phyloP scores from a whole-genome alignment of 2,113 vertebrate genomes.

The Scomber japonicus region DNA sequence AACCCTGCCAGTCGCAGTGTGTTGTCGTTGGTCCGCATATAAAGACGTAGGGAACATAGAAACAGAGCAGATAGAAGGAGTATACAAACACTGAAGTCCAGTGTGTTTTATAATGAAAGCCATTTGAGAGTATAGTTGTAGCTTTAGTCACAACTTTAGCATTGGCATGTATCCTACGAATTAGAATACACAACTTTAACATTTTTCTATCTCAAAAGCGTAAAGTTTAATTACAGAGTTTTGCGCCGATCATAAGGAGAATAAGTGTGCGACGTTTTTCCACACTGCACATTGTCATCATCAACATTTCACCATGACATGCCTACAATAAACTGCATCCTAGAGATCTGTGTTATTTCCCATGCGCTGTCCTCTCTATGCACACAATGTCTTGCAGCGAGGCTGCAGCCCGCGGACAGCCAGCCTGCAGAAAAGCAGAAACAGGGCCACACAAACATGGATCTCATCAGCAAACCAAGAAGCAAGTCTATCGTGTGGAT shows the following conservation, averaged over 20 bases:
- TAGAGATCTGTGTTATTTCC: background rate
- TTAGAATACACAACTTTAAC: no score
- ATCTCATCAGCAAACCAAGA: slow-evolving; percentile 70
- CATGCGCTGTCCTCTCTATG: background rate
- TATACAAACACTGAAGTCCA: background rate
- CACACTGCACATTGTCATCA: no score
- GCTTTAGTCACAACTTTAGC: no score
- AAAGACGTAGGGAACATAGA: slow-evolving; percentile 29
- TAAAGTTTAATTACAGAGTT: no score
- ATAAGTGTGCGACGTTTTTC: no score
- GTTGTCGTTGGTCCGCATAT: slow-evolving; percentile 28
- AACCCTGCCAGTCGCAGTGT: slow-evolving; percentile 45
- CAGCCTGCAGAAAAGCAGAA: background rate
- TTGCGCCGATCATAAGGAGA: no score
- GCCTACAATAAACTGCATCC: background rate
- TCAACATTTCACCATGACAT: no score
- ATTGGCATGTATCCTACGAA: no score
- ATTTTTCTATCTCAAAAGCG: no score
- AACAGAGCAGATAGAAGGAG: slow-evolving; percentile 6
- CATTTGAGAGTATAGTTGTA: no score
- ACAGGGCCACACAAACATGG: slow-evolving; percentile 53
- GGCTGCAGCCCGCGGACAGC: background rate
- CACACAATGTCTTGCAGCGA: background rate
- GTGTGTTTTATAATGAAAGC: background rate
- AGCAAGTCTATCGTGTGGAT: slow-evolving; percentile 74